phyloP scores from a whole-genome alignment of 2,797 vertebrate species.

The Poecilia wingei region DNA sequence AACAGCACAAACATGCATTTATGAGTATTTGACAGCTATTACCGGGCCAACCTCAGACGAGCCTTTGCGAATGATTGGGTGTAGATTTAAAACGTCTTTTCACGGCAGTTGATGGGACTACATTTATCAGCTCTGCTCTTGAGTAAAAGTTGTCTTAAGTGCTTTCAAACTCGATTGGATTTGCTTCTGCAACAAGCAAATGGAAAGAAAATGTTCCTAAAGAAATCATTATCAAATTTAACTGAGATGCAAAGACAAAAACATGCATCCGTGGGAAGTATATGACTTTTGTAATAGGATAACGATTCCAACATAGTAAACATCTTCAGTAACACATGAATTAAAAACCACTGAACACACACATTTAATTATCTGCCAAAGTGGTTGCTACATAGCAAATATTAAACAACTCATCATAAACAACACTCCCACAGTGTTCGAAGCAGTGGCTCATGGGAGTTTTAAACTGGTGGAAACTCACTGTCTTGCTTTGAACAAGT shows the following conservation, averaged over 20 bases:
- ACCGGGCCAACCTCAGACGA: not conserved
- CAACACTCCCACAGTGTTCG: not conserved
- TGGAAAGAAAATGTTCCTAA: not conserved
- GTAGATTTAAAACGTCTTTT: slow-evolving; percentile 1
- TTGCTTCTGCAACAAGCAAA: not conserved
- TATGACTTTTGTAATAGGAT: not conserved
- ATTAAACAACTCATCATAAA: not conserved
- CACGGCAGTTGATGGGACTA: not conserved
- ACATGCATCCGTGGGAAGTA: not conserved
- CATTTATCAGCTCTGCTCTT: not conserved
- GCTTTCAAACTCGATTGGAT: slow-evolving; percentile 1
- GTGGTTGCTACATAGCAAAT: not conserved
- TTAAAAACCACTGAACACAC: not conserved
- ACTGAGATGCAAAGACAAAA: not conserved
- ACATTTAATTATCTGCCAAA: not conserved
- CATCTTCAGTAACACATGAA: not conserved
- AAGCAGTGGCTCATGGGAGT: not conserved
- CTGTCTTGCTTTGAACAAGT: not conserved
- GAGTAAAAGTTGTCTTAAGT: not conserved
- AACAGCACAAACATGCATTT: slow-evolving; percentile 7
- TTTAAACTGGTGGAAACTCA: not conserved
- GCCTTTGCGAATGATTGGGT: not conserved
- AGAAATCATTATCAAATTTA: not conserved
- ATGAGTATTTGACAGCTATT: not conserved
- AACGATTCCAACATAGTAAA: not conserved